A percentile compares a stretch with the other conserved stretches of the same genome.
Evolutionary conservation across 2,113 vertebrate genomes (phyloP).

Genomic region (Nothoprocta pentlandii): DNA sequence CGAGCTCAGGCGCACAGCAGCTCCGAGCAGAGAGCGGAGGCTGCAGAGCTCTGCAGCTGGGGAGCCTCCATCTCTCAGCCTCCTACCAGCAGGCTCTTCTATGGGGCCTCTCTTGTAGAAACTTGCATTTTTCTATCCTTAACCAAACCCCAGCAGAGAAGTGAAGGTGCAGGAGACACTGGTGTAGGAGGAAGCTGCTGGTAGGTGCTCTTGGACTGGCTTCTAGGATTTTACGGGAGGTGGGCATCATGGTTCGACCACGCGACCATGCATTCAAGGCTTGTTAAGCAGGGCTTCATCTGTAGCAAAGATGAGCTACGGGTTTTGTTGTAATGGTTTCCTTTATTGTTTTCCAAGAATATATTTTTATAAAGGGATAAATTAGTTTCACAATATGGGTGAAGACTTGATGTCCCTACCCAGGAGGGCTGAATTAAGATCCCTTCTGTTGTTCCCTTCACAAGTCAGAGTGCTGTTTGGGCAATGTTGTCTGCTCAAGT

Average conservation of each 20-base stretch:
- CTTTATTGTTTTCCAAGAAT: background rate
- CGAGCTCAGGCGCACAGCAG: fast-evolving
- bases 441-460: background rate
- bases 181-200: fast-evolving
- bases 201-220: background rate
- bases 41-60: background rate
- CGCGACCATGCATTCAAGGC: background rate
- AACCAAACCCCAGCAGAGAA: background rate
- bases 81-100: background rate
- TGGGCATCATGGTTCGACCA: too few species aligned
- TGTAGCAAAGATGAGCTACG: background rate
- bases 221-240: background rate
- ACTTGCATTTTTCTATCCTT: background rate
- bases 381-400: fast-evolving
- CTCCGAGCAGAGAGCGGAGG: background rate
- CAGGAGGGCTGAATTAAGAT: background rate
- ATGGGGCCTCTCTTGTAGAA: background rate
- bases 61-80: background rate
- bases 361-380: background rate
- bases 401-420: background rate
- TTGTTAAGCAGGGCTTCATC: background rate
- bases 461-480: too few species aligned
- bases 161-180: background rate
- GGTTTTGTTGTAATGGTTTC: background rate
- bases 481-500: fast-evolving